Percentiles rank a stretch among this genome's conserved stretches.
Conservation (phyloP, 2,888 invertebrate genomes). For the Eucera pruinosa region DNA sequence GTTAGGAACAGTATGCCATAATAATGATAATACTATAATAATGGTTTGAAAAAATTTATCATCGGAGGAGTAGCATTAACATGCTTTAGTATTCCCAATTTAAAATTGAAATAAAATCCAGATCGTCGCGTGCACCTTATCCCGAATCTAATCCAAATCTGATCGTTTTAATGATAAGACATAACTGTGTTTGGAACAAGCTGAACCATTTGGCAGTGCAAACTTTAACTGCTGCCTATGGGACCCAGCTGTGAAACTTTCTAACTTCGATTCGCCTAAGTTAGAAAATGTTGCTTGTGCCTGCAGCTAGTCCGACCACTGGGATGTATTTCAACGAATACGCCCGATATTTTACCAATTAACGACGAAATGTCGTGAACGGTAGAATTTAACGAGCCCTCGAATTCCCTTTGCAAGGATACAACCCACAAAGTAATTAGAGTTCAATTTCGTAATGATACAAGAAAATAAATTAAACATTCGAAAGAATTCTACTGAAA, state of each 20-base stretch:
- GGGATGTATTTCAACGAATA: conserved; percentile 7
- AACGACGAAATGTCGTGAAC: conserved; percentile 9
- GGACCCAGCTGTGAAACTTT: conserved; percentile 19
- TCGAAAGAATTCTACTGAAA: neutral
- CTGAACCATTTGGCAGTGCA: conserved; percentile 12
- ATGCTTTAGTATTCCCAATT: neutral
- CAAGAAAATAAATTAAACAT: neutral
- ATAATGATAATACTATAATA: no score
- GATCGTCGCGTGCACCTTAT: neutral
- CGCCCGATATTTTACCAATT: conserved; percentile 22
- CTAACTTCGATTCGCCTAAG: conserved; percentile 11
- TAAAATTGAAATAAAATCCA: neutral
- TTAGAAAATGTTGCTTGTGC: conserved; percentile 14
- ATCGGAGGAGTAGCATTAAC: no score
- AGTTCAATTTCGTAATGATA: neutral
- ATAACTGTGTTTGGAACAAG: neutral
- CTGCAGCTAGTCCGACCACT: neutral
- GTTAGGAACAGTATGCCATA: no score
- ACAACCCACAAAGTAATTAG: neutral
- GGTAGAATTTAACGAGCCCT: neutral
- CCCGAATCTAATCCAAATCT: no score
- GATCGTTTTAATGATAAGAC: conserved; percentile 4
- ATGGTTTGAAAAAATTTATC: no score
- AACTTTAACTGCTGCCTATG: conserved; percentile 14
- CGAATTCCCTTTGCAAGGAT: conserved; percentile 12